Base-by-base conservation (phyloP, 2,113 vertebrate genomes). In the Papio anubis region DNA sequence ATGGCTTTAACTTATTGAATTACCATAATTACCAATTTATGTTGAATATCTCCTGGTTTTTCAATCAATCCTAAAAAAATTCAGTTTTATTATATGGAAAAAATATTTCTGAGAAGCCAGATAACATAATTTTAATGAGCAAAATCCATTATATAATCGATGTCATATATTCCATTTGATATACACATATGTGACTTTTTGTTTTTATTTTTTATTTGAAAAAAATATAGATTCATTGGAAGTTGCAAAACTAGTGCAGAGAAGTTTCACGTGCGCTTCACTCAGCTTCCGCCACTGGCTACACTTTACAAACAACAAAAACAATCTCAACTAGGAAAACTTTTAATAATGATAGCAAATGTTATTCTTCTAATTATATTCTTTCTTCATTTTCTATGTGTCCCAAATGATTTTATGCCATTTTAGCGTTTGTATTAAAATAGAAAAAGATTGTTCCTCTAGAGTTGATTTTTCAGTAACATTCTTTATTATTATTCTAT, bases 131-230 rank as follows among this genome's bases (percentile, higher is more conserved):
- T 66, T 81, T 57, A 78, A 43, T 70, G 4, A 55, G 11, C 10
- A 96, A 52, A 55, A 59, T 68, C 2, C 5, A 48, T 79, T 32
- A 43, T 23, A 68, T 61, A 59, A 73, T 96, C 35, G 94, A 4
- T 55, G 81, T 96, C 95, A 30, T 75, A 78, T 32, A 97, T 98
- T 92, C 85, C 40, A 14, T 90, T 93, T 95, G 18, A 84, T 88
- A 80, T 43, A 40, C 3, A 80, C 30, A 91, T 64, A 85, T 88
- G 30, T 75, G 20, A 64, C 50, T 81, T 7, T 66, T 95, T 38
- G 25, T 87, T 50, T 21, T n/a, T 66, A 23, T 0, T 40, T 76
- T 80, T 55, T 73, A 55, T 6, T 70, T 55, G 64, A 17, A 61
- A 95, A 93, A 88, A 57, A 57, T 59, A 35, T 48, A 66, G 43